phyloP scores from a whole-genome alignment of 2,113 vertebrate genomes.

The Orthonyx spaldingii region DNA sequence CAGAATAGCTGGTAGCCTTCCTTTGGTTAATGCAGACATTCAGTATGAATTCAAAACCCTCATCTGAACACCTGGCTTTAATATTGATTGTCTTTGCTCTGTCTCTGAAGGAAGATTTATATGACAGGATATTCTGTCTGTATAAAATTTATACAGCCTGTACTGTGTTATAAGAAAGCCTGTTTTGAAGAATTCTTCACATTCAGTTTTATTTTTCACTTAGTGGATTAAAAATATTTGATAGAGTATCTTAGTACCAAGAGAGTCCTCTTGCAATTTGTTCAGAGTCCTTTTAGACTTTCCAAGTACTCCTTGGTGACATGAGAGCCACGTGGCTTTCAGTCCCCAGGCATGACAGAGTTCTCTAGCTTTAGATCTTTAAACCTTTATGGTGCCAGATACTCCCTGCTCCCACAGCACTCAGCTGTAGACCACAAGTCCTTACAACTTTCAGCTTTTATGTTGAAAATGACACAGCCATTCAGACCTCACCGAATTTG shows the following conservation, averaged over 20 bases:
- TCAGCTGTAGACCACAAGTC: background rate
- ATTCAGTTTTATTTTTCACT: background rate
- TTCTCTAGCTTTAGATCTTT: background rate
- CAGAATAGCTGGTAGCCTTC: background rate
- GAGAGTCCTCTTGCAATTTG: background rate
- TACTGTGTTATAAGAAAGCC: background rate
- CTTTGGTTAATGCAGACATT: background rate
- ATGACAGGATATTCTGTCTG: background rate
- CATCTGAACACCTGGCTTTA: background rate
- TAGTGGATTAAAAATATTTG: background rate
- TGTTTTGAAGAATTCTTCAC: background rate
- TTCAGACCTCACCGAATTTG: background rate
- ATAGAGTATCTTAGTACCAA: background rate
- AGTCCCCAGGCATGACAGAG: background rate
- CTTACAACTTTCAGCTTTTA: background rate
- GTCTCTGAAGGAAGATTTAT: background rate
- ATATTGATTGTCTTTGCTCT: background rate
- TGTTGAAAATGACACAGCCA: background rate
- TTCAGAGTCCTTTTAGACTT: background rate
- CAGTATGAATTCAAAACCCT: background rate
- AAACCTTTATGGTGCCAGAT: background rate
- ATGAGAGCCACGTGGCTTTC: background rate
- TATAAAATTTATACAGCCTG: background rate
- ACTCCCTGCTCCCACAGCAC: background rate
- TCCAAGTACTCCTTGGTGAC: background rate